phyloP scores from a whole-genome alignment of 1,140 invertebrate species.

The Penaeus chinensis region DNA sequence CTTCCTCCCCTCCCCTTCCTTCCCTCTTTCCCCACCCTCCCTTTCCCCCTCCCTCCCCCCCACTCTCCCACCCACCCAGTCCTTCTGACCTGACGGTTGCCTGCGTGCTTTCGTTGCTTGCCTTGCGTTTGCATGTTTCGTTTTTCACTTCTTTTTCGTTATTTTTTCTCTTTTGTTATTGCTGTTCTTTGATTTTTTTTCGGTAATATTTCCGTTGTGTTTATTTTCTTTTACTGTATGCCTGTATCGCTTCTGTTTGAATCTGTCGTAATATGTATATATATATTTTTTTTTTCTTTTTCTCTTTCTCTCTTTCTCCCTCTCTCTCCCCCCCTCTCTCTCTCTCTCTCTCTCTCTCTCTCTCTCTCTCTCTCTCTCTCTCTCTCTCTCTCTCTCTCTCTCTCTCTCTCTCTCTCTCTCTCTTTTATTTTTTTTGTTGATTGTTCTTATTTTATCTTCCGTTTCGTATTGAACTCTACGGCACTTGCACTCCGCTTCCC shows the following conservation, averaged over 20 bases:
- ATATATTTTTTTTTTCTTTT: background rate
- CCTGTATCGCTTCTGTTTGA: too few species aligned
- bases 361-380: background rate
- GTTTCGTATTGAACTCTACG: too few species aligned
- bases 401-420: background rate
- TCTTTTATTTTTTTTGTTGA: background rate
- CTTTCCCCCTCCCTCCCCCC: background rate
- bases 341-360: conserved; percentile 1
- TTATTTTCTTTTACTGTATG: too few species aligned
- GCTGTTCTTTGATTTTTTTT: too few species aligned
- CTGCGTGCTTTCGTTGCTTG: too few species aligned
- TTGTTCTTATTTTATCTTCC: background rate
- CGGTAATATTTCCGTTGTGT: too few species aligned
- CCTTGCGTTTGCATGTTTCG: too few species aligned
- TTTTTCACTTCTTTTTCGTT: too few species aligned
- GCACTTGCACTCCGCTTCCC: background rate
- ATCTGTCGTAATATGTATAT: background rate
- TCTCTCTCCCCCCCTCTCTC: conserved; percentile 3
- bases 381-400: conserved; percentile 9
- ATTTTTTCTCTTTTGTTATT: too few species aligned
- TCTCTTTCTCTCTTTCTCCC: conserved; percentile 9
- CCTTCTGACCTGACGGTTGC: background rate
- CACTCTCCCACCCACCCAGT: background rate
- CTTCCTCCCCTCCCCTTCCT: background rate
- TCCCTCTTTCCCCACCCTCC: background rate